phyloP scores from a whole-genome alignment of 2,113 vertebrate species.

The Proterorhinus semilunaris region DNA sequence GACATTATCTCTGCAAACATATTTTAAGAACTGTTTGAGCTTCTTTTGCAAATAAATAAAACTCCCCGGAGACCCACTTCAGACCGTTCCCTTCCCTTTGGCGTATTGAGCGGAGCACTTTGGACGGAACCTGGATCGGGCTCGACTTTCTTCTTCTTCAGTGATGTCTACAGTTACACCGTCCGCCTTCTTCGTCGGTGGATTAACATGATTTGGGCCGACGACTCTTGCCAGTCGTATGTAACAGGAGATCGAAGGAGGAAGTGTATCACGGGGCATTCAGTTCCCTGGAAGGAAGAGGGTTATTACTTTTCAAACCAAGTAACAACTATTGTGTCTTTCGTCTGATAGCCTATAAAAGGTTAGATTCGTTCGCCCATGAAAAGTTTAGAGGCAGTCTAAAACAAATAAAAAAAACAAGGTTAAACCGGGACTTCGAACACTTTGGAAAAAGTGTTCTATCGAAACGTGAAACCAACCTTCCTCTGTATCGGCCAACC shows the following conservation, averaged over 20 bases:
- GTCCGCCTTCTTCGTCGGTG: slow-evolving; percentile 31
- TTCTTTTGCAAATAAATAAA: slow-evolving; percentile 46
- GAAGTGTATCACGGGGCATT: slow-evolving; percentile 8
- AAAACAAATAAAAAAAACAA: no score
- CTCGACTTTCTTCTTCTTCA: slow-evolving; percentile 12
- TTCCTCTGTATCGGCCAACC: slow-evolving; percentile 6
- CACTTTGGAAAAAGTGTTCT: no score
- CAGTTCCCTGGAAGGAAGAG: slow-evolving; percentile 13
- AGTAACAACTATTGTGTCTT: neutral
- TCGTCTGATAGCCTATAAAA: no score
- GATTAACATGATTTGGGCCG: slow-evolving; percentile 33
- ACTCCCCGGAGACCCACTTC: slow-evolving; percentile 41
- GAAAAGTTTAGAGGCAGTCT: no score
- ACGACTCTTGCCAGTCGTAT: slow-evolving; percentile 21
- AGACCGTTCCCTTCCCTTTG: neutral
- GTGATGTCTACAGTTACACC: slow-evolving; percentile 25
- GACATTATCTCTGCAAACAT: slow-evolving; percentile 30
- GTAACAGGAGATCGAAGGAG: slow-evolving; percentile 33
- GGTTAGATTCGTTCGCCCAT: no score
- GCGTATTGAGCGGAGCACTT: neutral
- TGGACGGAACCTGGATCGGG: neutral
- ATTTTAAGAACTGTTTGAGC: slow-evolving; percentile 41
- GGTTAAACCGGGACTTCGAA: no score
- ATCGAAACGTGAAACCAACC: no score
- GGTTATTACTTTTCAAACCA: neutral